Percentiles rank a stretch among this genome's conserved stretches.
phyloP scores from a whole-genome alignment of 2,113 vertebrate genomes.

The Scartelaos histophorus region DNA sequence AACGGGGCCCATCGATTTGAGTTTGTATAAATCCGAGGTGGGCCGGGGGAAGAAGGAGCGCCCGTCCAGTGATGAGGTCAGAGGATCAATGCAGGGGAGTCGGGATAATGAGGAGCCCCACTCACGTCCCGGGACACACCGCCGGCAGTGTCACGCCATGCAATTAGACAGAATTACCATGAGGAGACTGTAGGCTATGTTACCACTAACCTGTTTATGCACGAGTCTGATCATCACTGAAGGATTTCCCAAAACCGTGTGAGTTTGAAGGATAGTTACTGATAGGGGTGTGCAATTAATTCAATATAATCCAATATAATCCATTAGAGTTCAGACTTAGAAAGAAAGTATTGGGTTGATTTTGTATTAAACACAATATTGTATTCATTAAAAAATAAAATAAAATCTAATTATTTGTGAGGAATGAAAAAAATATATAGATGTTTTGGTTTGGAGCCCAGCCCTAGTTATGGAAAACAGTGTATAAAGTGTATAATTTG shows the following conservation, averaged over 20 bases:
- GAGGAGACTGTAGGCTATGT: constrained; percentile 14
- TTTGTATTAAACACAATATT: not conserved
- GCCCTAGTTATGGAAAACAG: no score
- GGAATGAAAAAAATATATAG: no score
- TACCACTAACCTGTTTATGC: constrained; percentile 6
- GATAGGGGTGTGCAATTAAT: no score
- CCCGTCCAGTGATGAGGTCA: constrained; percentile 63
- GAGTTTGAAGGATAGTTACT: not conserved
- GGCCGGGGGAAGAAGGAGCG: constrained; percentile 48
- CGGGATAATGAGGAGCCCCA: constrained; percentile 60
- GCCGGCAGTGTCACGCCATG: constrained; percentile 11
- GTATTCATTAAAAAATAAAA: no score
- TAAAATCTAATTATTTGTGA: no score
- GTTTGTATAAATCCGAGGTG: constrained; percentile 64
- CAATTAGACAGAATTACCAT: constrained; percentile 57
- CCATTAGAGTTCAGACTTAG: not conserved
- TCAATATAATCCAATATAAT: no score
- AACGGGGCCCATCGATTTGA: constrained; percentile 70
- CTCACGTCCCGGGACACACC: constrained; percentile 11
- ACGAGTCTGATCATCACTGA: constrained; percentile 25
- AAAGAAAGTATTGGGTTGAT: no score
- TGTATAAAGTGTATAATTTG: no score
- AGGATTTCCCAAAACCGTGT: no score
- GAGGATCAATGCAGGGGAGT: constrained; percentile 66
- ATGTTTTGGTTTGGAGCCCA: no score